These are phyloP conservation scores for Plectropomus leopardus DNA, from an alignment of 2,113 vertebrate species.

Conservation along the genomic window DNA sequence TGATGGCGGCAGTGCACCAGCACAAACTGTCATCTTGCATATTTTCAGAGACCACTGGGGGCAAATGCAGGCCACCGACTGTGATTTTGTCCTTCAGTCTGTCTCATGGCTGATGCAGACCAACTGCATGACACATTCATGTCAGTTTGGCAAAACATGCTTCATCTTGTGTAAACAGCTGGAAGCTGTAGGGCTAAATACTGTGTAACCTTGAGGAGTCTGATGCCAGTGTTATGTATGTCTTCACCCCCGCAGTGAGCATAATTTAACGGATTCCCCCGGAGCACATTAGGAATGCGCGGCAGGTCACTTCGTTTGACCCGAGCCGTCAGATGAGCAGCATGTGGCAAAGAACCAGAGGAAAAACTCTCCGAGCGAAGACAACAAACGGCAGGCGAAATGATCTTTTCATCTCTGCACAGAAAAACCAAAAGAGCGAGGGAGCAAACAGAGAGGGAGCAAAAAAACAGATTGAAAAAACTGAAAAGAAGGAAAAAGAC, in stretches of 20 bases:
- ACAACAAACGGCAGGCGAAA: conserved; percentile 57
- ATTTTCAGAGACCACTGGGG: conserved; percentile 8
- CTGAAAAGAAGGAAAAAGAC: neutral
- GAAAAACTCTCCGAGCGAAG: conserved; percentile 47
- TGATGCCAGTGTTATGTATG: conserved; percentile 57
- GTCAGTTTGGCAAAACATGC: conserved; percentile 36
- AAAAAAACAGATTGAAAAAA: conserved; percentile 20
- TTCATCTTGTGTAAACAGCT: conserved; percentile 68
- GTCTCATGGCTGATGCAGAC: conserved; percentile 3
- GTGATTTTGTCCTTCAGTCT: neutral
- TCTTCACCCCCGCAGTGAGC: conserved; percentile 67
- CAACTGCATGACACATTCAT: neutral
- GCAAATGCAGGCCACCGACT: neutral
- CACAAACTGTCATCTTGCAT: neutral
- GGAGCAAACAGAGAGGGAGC: conserved; percentile 8
- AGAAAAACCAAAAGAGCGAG: conserved; percentile 26
- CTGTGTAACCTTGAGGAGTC: conserved; percentile 73
- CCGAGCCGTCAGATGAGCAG: conserved; percentile 72
- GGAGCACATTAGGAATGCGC: conserved; percentile 70
- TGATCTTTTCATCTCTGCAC: conserved; percentile 64
- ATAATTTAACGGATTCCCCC: conserved; percentile 70
- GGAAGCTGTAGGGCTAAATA: conserved; percentile 63
- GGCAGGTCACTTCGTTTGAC: conserved; percentile 71
- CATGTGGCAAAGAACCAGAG: conserved; percentile 67
- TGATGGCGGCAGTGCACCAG: neutral